These are phyloP conservation scores for Syrmaticus mikado DNA, from an alignment of 2,113 vertebrate species.

Conservation along the genomic window DNA sequence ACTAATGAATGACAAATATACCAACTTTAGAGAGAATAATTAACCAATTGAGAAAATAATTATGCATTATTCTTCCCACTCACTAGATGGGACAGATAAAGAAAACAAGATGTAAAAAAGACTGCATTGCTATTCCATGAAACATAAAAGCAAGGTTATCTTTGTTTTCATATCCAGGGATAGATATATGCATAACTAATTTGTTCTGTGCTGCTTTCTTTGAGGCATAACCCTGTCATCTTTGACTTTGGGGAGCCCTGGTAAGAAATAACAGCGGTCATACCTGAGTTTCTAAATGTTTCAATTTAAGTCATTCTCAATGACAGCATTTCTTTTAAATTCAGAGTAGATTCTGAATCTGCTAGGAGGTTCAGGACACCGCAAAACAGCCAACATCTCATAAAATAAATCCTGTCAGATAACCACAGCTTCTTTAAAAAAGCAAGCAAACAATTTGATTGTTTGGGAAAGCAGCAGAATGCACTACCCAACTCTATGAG, in stretches of 20 bases:
- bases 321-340: slow-evolving; percentile 33
- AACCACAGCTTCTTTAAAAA: slow-evolving; percentile 8
- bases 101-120: not conserved
- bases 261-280: not conserved
- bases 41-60: not conserved
- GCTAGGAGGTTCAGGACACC: slow-evolving; percentile 12
- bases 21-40: not conserved
- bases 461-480: slow-evolving; percentile 3
- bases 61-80: not conserved
- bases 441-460: not conserved
- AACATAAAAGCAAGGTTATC: not conserved
- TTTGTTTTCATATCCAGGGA: not conserved
- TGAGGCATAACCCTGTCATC: rapidly evolving
- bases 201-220: not conserved
- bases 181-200: not conserved
- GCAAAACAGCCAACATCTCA: slow-evolving; percentile 15
- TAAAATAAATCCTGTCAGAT: slow-evolving; percentile 46
- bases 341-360: slow-evolving; percentile 16
- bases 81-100: not conserved
- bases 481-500: not conserved
- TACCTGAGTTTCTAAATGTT: not conserved
- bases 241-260: not conserved
- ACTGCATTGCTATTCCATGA: not conserved
- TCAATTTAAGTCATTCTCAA: not conserved
- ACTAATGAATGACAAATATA: not conserved